Conservation (phyloP, 2,888 invertebrate genomes). For the Mystacides longicornis region DNA sequence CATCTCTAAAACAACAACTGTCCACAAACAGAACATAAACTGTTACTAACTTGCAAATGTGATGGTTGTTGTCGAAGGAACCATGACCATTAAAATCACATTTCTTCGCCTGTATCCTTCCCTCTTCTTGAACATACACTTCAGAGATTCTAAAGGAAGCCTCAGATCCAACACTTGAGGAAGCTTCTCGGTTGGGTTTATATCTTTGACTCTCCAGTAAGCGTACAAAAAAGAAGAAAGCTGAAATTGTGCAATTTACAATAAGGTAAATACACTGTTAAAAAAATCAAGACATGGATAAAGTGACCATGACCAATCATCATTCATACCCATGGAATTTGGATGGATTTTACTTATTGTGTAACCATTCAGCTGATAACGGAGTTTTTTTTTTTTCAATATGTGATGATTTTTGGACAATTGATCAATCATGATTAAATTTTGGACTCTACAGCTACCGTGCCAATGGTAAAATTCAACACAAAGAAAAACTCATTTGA, state of each 20-base stretch:
- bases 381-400: too few species aligned
- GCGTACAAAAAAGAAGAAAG: slow-evolving; percentile 48
- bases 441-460: too few species aligned
- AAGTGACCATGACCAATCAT: neutral
- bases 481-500: too few species aligned
- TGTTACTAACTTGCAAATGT: slow-evolving; percentile 16
- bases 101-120: slow-evolving; percentile 54
- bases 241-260: neutral
- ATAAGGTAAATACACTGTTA: neutral
- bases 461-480: too few species aligned
- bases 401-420: too few species aligned
- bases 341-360: too few species aligned
- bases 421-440: too few species aligned
- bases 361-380: too few species aligned
- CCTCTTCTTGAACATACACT: slow-evolving; percentile 55
- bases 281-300: neutral
- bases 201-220: slow-evolving; percentile 56
- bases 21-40: too few species aligned
- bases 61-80: slow-evolving; percentile 36
- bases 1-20: too few species aligned
- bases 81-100: slow-evolving; percentile 59
- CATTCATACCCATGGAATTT: slow-evolving; percentile 9
- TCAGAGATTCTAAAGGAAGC: slow-evolving; percentile 40
- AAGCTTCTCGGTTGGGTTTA: slow-evolving; percentile 53
- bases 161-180: slow-evolving; percentile 45